Evolutionary conservation across 2,797 vertebrate species (phyloP), one percentile per base, ranked within the genome.

Genomic region (Strix occidentalis): DNA sequence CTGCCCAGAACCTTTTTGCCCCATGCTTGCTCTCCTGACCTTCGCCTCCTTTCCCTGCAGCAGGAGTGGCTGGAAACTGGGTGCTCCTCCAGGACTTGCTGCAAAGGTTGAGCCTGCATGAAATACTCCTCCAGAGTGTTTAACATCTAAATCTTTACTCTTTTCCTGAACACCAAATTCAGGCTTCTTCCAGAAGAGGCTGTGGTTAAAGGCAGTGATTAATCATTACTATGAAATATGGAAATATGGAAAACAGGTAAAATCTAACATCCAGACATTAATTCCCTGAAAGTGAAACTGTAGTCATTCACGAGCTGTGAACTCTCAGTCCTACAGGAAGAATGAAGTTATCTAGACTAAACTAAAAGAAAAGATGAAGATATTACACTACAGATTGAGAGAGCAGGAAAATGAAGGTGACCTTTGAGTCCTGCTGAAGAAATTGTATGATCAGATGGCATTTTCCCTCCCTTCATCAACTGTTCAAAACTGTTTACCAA

Each of bases 401-500:
- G 79, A 71, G 18, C 3, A 53, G 5, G 29, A 75, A 60, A 71
- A 85, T 5, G 16, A 94, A 69, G 41, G 71, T 69, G 51, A 91
- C 54, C 43, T 91, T 85, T 33, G 58, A 57, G 33, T 75, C 11
- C 15, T 37, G 17, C 7, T 65, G 39, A 84, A 85, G 24, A 74
- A 90, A 86, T 48, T 79, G 13, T 71, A n/a, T 29, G 69, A 68
- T 78, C 71, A 69, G 17, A 58, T 71, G 37, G 5, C 28, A 68
- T 84, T 51, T 45, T 13, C 8, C 6, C 19, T 72, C 5, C 8
- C 24, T 61, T 93, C 72, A 72, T 92, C 61, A 91, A n/a, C 70
- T 94, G 78, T 88, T 97, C 72, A 86, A 84, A 96, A 79, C 61
- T 91, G 54, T 93, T 91, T 91, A 75, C 69, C 63, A 76, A 93